Base-by-base conservation (phyloP, 1,140 invertebrate species). In the Eufriesea mexicana region DNA sequence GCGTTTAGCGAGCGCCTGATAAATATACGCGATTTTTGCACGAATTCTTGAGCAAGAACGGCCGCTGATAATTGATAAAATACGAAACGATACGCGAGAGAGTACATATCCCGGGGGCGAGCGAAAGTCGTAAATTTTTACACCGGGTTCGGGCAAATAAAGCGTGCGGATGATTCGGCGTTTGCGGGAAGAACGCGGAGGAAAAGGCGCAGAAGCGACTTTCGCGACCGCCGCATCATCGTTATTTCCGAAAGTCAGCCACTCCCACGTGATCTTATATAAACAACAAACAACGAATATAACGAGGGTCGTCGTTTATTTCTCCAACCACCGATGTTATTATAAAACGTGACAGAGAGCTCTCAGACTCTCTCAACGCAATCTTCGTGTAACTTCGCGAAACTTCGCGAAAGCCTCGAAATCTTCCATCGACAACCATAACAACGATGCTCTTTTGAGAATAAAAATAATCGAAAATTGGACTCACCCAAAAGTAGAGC, bases 401-500 rank as follows among this genome's bases (percentile, higher is more conserved):
- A 35, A 35, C 1, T 35, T 35, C 35, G 1, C 4, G 35, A 35
- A 35, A 35, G 35, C 35, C 35, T 35, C 35, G 35, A 35, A n/a
- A 35, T 35, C 35, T 35, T 35, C 35, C 35, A 35, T 4, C 35
- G 35, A 35, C 35, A 35, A 35, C 35, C n/a, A n/a, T n/a, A n/a
- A n/a, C n/a, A n/a, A n/a, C n/a, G n/a, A n/a, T n/a, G n/a, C n/a
- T n/a, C n/a, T n/a, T n/a, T n/a, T n/a, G n/a, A n/a, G n/a, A 18
- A 23, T 16, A 10, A 54, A 20, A 5, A 35, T 5, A 5, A 25
- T 20, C 4, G 12, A 5, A 18, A 74, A 55, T 16, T 9, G n/a
- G n/a, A 95, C 96, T 97, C 91, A 97, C 97, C 97, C 90, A 96
- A 93, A 54, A 97, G 94, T 64, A 97, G 94, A 45, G 95, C 94